Conservation (phyloP, 53 echinoderm and acorn worm genomes). For the Apostichopus leukothele region DNA sequence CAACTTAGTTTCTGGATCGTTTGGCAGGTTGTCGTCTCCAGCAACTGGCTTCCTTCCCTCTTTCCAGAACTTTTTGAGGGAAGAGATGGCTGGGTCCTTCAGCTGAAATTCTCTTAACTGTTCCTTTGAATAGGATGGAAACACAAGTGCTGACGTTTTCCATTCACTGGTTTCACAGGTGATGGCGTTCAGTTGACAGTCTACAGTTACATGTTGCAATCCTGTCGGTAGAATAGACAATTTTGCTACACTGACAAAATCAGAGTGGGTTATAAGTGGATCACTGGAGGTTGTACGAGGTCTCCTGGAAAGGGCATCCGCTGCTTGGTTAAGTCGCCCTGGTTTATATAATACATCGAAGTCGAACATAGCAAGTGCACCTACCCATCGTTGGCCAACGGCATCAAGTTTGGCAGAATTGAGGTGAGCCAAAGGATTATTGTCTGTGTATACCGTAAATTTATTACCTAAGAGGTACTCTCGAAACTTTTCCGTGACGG, state of each 20-base stretch:
- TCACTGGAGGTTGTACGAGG: neutral
- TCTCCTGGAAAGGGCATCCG: constrained; percentile 16
- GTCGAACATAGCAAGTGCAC: constrained; percentile 50
- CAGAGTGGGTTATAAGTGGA: neutral
- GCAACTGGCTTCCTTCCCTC: neutral
- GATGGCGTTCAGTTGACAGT: neutral
- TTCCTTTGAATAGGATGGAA: neutral
- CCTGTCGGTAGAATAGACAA: too few relatives aligned
- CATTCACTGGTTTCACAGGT: neutral
- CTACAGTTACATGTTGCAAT: neutral
- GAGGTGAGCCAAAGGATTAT: constrained; percentile 57
- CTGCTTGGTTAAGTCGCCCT: constrained; percentile 16
- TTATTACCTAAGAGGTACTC: constrained; percentile 51
- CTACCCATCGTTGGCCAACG: constrained; percentile 52
- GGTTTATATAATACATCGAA: constrained; percentile 50
- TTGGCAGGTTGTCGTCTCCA: neutral
- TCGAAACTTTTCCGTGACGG: constrained; percentile 54
- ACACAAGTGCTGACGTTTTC: neutral
- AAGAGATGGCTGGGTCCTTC: constrained; percentile 22
- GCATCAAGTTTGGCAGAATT: constrained; percentile 54
- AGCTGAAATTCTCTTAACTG: constrained; percentile 23
- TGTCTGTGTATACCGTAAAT: constrained; percentile 56
- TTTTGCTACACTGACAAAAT: too few relatives aligned
- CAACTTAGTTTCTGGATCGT: neutral
- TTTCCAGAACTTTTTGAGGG: neutral